Conservation (phyloP, 64 coral and sea anemone genomes). For the Montipora foliosa region DNA sequence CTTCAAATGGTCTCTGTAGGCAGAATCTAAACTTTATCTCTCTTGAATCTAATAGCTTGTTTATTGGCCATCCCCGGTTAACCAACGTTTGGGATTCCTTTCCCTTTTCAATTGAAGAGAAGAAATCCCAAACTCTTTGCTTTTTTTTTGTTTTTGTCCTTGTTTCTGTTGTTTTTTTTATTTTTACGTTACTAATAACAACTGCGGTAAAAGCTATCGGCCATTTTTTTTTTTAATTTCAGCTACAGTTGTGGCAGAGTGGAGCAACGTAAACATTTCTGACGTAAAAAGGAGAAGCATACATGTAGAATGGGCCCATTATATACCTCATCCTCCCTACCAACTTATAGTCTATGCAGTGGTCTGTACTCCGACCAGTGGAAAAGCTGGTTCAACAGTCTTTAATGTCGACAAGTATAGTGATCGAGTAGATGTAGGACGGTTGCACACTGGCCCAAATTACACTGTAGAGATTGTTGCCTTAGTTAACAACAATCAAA, state of each 20-base stretch:
- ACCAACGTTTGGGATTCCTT: no score
- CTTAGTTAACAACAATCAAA: not conserved
- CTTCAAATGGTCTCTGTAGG: no score
- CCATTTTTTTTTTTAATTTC: not conserved
- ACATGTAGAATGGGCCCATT: not conserved
- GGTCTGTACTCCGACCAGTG: conserved; percentile 20
- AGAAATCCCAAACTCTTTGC: no score
- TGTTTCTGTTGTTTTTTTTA: no score
- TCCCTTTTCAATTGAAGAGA: no score
- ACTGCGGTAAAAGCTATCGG: no score
- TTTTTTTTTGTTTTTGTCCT: no score
- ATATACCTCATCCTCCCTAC: not conserved
- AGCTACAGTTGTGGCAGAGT: not conserved
- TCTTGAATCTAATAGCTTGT: no score
- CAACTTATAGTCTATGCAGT: not conserved
- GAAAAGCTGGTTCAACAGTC: not conserved
- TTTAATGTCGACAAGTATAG: not conserved
- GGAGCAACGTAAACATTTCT: not conserved
- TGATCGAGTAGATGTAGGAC: not conserved
- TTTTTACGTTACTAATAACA: no score
- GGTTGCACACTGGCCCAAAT: not conserved
- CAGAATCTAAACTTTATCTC: no score
- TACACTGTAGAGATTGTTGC: conserved; percentile 17
- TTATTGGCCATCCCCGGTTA: no score
- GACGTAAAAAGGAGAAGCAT: not conserved